Base-by-base conservation (phyloP, 2,888 invertebrate species). In the Cremastinae sp. region DNA sequence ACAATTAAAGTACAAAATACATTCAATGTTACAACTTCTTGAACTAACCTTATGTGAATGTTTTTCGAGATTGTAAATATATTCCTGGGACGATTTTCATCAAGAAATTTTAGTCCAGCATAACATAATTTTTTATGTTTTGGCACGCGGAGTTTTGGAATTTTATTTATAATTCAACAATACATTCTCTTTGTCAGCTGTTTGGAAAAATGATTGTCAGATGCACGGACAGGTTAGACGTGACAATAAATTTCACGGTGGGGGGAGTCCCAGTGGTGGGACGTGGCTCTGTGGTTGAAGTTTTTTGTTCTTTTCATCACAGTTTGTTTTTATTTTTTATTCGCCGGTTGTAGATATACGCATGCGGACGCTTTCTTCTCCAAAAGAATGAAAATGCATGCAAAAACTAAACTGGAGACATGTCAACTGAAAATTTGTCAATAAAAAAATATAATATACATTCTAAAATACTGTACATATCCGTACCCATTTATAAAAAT, bases 41-140 rank as follows among this genome's bases (percentile, higher is more conserved):
- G 22, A 49, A 58, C 72, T 69, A 53, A 73, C 73, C 69, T 76
- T 76, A 73, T 55, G 49, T 35, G 39, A 14, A 35, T 59, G 16
- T 41, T 35, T 22, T n/a, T 39, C 22, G 10, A 12, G 22, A 58
- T 20, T 18, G 58, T 47, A 53, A 59, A 18, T 62, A n/a, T n/a
- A 45, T n/a, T 41, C 22, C 43, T 1, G 20, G 14, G 45, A 47
- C 28, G 45, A 73, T 69, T 12, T 12, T 59, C 28, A 14, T 28
- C 37, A 35, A 45, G 22, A 37, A 12, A 20, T 18, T 10, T 35
- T 62, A 22, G 22, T 43, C 37, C 45, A 64, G 10, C 14, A 12
- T n/a, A 69, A 69, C 76, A 69, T 76, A 59, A 39, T 53, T 69
- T 64, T 18, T 58, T 69, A 39, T 73, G 55, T 69, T 53, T 58